Conservation (phyloP, 37 sponge, comb jelly and placozoan species). For the Chondrilla cf. caribensis region DNA sequence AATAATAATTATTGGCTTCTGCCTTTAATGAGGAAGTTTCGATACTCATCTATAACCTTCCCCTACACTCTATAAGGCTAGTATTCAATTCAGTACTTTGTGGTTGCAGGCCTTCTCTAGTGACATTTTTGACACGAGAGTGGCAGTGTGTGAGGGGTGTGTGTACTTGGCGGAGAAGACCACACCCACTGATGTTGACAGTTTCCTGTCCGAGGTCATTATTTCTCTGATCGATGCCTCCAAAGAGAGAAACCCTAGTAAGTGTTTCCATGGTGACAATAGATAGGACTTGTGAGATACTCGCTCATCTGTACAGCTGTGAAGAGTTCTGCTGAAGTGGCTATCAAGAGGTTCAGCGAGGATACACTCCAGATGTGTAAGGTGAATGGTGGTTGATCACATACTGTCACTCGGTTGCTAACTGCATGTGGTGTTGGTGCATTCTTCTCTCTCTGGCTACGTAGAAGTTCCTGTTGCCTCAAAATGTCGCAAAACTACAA, state of each 20-base stretch:
- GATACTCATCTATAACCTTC: no score
- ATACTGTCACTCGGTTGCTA: not conserved
- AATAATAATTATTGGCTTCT: no score
- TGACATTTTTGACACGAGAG: conserved; percentile 45
- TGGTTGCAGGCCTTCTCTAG: conserved; percentile 38
- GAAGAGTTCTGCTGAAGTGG: conserved; percentile 41
- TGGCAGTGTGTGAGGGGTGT: conserved; percentile 57
- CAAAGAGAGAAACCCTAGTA: conserved; percentile 52
- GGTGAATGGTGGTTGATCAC: not conserved
- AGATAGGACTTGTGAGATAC: not conserved
- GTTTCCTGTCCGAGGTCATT: conserved; percentile 12
- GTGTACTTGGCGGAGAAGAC: conserved; percentile 11
- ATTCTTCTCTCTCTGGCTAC: not conserved
- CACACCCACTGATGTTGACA: conserved; percentile 13
- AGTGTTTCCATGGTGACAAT: not conserved
- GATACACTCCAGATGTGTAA: not conserved
- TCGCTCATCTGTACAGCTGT: conserved; percentile 32
- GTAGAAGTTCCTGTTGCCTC: not conserved
- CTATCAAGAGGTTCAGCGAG: conserved; percentile 1
- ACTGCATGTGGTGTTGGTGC: not conserved
- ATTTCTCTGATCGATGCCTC: conserved; percentile 33
- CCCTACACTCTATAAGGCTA: not conserved
- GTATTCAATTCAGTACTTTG: not conserved
- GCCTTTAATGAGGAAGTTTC: no score
- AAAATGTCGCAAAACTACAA: not conserved